Percentiles rank a stretch among this genome's conserved stretches.
Evolutionary conservation across 2,113 vertebrate species (phyloP).

Genomic region (Malurus cyaneus): DNA sequence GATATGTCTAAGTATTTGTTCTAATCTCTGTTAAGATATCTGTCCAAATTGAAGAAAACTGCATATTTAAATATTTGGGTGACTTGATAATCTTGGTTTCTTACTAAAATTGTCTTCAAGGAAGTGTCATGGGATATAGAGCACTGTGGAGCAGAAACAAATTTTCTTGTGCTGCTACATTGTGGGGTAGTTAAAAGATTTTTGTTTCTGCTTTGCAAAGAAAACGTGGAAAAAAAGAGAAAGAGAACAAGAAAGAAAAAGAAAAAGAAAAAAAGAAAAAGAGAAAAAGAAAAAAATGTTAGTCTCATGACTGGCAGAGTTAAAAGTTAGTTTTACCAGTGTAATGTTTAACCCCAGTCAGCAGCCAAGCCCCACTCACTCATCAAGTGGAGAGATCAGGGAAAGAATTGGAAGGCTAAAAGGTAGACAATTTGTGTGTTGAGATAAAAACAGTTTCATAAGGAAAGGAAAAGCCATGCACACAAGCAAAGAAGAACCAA

Average conservation of each 20-base stretch:
- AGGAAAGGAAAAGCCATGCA: background rate
- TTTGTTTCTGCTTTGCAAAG: background rate
- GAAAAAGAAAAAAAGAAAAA: background rate
- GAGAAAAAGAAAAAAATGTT: background rate
- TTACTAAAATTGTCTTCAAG: background rate
- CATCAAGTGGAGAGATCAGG: rapidly evolving
- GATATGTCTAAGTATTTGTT: background rate
- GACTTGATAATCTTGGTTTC: background rate
- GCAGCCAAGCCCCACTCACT: background rate
- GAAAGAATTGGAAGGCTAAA: background rate
- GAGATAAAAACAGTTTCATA: background rate
- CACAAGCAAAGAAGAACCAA: background rate
- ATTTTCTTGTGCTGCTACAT: background rate
- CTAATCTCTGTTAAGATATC: background rate
- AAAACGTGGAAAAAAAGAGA: background rate
- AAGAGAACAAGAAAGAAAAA: no score
- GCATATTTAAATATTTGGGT: background rate
- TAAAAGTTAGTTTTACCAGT: background rate
- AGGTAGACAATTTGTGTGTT: background rate
- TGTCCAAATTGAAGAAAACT: background rate
- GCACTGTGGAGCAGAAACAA: background rate
- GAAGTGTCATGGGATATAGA: background rate
- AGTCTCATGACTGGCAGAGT: background rate
- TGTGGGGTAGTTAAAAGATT: background rate
- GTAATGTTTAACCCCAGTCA: background rate